Evolutionary conservation across 2,888 invertebrate species (phyloP), one percentile per base, ranked within the genome.

Genomic region (Lepas anatifera): DNA sequence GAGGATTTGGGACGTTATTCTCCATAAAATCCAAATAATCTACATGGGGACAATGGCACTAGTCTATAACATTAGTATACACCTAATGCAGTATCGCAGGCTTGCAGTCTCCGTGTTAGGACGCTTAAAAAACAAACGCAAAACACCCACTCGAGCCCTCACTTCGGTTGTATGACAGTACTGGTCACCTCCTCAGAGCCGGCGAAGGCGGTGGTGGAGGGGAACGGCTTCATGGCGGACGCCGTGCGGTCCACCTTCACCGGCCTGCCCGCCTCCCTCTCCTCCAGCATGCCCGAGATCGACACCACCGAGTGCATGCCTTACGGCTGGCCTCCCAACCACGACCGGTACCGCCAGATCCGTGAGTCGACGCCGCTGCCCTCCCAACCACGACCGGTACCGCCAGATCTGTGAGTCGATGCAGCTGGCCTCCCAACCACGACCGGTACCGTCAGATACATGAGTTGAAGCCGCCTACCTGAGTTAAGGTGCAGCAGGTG

Each of bases 271-370:
- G 73, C 70, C 18, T 11, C 66, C 11, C 27, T 66, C 25, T 37
- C 43, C n/a, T 10, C 27, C 32, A 27, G 69, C 4, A 71, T 75
- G 0, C 75, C 77, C 6, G 82, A 84, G 68, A 78, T 88, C 8
- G 86, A 88, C 75, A 84, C 87, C 0, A 79, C 85, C 1, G 82
- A 85, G 0, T 94, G 94, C 77, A 81, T 93, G 0, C 93, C 93
- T 0, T 84, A 86, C 72, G 91, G 93, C 0, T 81, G 83, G 68
- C 84, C 85, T 8, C 79, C 80, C 6, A 76, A 80, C 73, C 77
- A 76, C 70, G 72, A 71, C 22, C 73, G 76, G 11, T 80, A 81
- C 71, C 75, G 76, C 39, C 74, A 73, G 35, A 79, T 80, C 48
- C 76, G 79, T 78, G 74, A 73, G 73, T 68, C 32, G 1, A 6